phyloP scores from a whole-genome alignment of 2,888 invertebrate genomes.

The Nebria salina region DNA sequence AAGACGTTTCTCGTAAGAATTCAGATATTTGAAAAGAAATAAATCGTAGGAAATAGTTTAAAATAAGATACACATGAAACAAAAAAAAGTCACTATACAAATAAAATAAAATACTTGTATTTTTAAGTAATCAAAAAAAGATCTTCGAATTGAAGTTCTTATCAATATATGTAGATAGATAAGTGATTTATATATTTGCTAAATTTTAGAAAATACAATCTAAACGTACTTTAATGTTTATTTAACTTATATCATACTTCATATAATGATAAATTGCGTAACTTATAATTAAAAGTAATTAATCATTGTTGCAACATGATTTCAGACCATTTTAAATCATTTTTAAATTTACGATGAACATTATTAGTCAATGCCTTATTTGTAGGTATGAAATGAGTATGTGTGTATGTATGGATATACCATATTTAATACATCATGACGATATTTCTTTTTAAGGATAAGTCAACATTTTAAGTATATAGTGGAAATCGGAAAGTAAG shows the following conservation, averaged over 20 bases:
- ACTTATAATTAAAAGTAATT: not conserved
- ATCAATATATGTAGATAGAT: not conserved
- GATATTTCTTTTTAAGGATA: not conserved
- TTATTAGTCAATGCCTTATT: not conserved
- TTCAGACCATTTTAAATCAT: not conserved
- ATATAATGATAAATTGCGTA: not conserved
- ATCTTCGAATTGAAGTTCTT: not conserved
- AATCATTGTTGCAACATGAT: not conserved
- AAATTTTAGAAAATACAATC: not conserved
- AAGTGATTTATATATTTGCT: not conserved
- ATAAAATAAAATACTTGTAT: no score
- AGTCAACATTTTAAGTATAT: conserved; percentile 1
- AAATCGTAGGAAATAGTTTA: no score
- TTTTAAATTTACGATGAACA: conserved; percentile 1
- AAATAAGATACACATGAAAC: no score
- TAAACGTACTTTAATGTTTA: not conserved
- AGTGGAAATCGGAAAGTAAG: not conserved
- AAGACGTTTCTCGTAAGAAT: no score
- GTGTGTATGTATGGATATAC: not conserved
- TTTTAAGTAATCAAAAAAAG: no score
- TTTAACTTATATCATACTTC: not conserved
- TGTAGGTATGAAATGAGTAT: not conserved
- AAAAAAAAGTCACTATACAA: no score
- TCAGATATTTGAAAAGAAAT: no score
- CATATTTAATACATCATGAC: not conserved